phyloP scores from a whole-genome alignment of 1,140 invertebrate genomes.

The Bombus balteatus region DNA sequence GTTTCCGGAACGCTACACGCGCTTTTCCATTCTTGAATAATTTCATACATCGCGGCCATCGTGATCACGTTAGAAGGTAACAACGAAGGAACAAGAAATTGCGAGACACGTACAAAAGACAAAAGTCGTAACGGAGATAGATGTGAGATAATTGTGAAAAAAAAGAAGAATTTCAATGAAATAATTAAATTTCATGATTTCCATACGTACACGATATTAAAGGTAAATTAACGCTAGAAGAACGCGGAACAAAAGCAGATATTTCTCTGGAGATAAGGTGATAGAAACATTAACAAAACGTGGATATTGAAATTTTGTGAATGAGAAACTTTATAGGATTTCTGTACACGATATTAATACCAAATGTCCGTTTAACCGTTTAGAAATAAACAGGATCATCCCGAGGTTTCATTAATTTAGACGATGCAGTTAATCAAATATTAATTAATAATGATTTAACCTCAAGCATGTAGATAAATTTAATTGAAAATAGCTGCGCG shows the following conservation, averaged over 20 bases:
- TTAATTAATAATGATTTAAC: constrained; percentile 14
- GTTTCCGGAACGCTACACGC: constrained; percentile 1
- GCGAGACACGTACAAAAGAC: background rate
- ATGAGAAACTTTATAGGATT: background rate
- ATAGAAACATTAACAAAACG: too few species aligned
- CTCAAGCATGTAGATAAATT: constrained; percentile 3
- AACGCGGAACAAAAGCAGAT: too few species aligned
- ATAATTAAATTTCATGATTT: too few species aligned
- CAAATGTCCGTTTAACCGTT: background rate
- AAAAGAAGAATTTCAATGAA: too few species aligned
- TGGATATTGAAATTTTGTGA: background rate
- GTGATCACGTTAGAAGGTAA: background rate
- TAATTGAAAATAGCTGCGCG: background rate
- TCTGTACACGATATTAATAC: background rate
- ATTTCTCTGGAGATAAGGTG: too few species aligned
- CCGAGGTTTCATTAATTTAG: background rate
- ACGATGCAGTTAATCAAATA: constrained; percentile 19
- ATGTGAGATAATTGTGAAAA: too few species aligned
- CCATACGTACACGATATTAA: too few species aligned
- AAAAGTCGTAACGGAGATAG: too few species aligned
- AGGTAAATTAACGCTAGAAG: too few species aligned
- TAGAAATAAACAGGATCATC: constrained; percentile 14
- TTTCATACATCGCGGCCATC: background rate
- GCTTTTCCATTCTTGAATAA: background rate
- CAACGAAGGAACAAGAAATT: background rate